Conservation (phyloP, 2,797 vertebrate genomes). For the Glossophaga mutica region DNA sequence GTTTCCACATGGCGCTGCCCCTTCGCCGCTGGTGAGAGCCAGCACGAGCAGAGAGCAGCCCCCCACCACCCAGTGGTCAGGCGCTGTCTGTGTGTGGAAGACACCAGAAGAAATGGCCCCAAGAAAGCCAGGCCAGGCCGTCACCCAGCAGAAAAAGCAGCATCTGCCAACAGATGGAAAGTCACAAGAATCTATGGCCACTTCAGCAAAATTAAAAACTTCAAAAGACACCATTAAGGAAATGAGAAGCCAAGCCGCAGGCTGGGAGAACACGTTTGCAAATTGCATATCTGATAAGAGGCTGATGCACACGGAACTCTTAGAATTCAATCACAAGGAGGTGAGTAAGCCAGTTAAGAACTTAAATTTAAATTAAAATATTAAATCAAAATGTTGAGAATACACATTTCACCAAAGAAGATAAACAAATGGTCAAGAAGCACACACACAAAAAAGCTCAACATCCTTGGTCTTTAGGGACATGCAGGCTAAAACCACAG, state of each 20-base stretch:
- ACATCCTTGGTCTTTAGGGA: background rate
- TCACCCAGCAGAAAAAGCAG: background rate
- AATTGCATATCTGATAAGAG: too few species aligned
- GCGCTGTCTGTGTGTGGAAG: too few species aligned
- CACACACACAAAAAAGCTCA: background rate
- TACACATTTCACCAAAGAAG: background rate
- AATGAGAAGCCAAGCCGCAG: background rate
- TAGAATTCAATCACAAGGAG: background rate
- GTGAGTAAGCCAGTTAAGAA: background rate
- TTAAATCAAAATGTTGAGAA: background rate
- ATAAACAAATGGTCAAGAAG: too few species aligned
- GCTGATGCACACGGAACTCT: background rate
- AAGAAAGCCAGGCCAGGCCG: background rate
- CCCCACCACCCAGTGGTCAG: background rate
- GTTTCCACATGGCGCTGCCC: accelerated
- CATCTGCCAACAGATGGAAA: background rate
- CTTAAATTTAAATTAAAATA: background rate
- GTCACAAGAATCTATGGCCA: accelerated
- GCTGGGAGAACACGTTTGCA: background rate
- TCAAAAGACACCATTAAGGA: background rate
- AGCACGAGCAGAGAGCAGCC: background rate
- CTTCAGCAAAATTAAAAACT: background rate
- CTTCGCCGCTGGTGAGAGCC: background rate
- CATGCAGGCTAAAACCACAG: background rate
- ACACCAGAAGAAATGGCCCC: background rate